phyloP scores from a whole-genome alignment of 2,113 vertebrate genomes.

The Stegostoma tigrinum region DNA sequence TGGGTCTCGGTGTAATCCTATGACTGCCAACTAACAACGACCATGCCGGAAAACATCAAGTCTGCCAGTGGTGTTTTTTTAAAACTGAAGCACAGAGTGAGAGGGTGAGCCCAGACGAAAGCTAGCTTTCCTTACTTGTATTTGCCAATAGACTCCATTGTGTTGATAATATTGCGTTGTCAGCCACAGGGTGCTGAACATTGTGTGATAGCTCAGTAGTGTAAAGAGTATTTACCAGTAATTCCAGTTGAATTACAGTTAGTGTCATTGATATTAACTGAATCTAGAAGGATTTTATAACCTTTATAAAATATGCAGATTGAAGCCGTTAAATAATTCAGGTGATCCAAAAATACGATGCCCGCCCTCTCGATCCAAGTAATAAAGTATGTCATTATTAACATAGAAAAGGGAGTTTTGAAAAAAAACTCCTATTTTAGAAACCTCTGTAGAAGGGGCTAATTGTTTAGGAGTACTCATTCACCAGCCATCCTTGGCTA shows the following conservation, averaged over 20 bases:
- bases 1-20: neutral
- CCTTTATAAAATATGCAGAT: slow-evolving; percentile 38
- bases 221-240: slow-evolving; percentile 21
- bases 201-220: neutral
- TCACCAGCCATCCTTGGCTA: neutral
- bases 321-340: slow-evolving; percentile 36
- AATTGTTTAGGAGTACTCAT: slow-evolving; percentile 22
- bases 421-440: slow-evolving; percentile 27
- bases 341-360: slow-evolving; percentile 34
- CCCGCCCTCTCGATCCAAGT: neutral
- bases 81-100: neutral
- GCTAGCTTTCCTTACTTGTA: slow-evolving; percentile 10
- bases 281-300: slow-evolving; percentile 36
- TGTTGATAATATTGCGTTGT: neutral
- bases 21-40: neutral
- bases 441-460: slow-evolving; percentile 4
- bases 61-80: neutral
- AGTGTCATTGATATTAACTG: slow-evolving; percentile 35
- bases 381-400: slow-evolving; percentile 33
- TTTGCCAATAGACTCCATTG: neutral
- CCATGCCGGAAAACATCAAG: neutral
- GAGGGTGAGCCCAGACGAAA: neutral
- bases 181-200: neutral
- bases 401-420: neutral
- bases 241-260: slow-evolving; percentile 29